phyloP scores from a whole-genome alignment of 1,140 invertebrate species.

The Halesus radiatus region DNA sequence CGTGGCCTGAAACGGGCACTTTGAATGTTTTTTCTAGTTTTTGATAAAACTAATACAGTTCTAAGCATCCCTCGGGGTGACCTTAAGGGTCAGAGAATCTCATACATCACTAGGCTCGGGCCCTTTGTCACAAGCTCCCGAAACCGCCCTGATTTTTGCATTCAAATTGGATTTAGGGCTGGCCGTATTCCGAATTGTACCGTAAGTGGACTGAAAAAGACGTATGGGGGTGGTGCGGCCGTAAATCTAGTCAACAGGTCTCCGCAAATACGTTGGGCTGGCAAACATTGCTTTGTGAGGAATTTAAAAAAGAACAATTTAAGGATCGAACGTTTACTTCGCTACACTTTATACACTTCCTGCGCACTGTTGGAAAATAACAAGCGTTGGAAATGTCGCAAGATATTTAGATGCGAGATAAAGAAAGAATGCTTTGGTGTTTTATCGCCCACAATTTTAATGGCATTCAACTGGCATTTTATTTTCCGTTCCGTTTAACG shows the following conservation, averaged over 20 bases:
- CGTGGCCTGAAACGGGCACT: background rate
- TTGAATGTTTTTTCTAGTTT: background rate
- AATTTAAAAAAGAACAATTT: conserved; percentile 3
- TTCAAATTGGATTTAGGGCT: conserved; percentile 1
- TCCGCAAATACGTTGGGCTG: background rate
- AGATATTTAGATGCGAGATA: no score
- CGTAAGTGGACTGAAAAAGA: conserved; percentile 19
- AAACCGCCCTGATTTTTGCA: conserved; percentile 9
- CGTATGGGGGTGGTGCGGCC: background rate
- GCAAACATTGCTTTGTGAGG: background rate
- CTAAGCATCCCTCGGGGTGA: background rate
- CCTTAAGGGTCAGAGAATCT: background rate
- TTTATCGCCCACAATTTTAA: no score
- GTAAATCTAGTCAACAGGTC: conserved; percentile 11
- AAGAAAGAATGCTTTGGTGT: no score
- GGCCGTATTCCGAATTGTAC: conserved; percentile 6
- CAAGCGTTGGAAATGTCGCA: no score
- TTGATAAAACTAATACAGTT: background rate
- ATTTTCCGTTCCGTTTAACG: no score
- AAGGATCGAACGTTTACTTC: no score
- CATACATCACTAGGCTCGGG: background rate
- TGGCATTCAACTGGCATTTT: no score
- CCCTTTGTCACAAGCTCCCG: background rate
- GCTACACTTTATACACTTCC: no score
- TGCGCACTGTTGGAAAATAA: no score